phyloP scores from a whole-genome alignment of 1,140 invertebrate species.

The Periplaneta americana region DNA sequence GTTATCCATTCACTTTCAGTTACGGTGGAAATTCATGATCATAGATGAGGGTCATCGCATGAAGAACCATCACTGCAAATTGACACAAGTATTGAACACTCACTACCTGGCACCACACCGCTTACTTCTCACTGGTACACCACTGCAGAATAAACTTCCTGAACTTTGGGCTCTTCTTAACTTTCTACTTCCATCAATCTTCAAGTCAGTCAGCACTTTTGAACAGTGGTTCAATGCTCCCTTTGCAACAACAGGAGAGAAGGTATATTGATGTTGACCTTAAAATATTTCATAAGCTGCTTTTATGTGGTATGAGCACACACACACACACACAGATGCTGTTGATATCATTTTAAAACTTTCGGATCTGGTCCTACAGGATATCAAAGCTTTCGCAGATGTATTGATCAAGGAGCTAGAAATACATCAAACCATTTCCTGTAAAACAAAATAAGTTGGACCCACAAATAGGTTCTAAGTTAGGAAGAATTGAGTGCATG shows the following conservation, averaged over 20 bases:
- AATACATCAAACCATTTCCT: too few relatives aligned
- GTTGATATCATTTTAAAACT: too few relatives aligned
- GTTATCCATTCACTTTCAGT: constrained; percentile 28
- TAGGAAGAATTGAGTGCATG: too few relatives aligned
- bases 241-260: constrained; percentile 65
- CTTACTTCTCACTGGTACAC: constrained; percentile 61
- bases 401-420: too few relatives aligned
- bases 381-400: too few relatives aligned
- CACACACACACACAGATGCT: too few relatives aligned
- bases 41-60: constrained; percentile 71
- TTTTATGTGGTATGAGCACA: too few relatives aligned
- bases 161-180: constrained; percentile 66
- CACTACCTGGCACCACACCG: constrained; percentile 61
- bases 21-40: constrained; percentile 69
- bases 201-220: constrained; percentile 63
- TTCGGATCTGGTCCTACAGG: too few relatives aligned
- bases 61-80: constrained; percentile 72
- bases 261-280: constrained; percentile 27
- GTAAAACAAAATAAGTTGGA: too few relatives aligned
- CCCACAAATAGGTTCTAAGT: too few relatives aligned
- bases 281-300: too few relatives aligned
- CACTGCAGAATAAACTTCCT: constrained; percentile 60
- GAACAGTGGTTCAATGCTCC: constrained; percentile 71
- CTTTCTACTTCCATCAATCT: constrained; percentile 64
- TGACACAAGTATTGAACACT: constrained; percentile 61